These are phyloP conservation scores for Enteromius argenteus DNA, from an alignment of 2,797 vertebrate genomes.

Conservation along the genomic window DNA sequence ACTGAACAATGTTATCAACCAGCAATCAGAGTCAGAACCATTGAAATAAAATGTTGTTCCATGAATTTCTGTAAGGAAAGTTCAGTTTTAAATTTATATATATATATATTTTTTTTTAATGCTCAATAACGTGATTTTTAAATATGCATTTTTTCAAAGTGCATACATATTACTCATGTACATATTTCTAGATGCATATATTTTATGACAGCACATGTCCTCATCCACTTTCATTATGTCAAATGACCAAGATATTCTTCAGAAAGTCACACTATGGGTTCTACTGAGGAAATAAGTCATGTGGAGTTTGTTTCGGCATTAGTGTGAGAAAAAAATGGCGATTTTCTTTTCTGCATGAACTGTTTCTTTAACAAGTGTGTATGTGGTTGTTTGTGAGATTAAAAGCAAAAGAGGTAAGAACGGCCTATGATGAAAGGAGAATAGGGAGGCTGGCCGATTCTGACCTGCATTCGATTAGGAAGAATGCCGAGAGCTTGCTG, in stretches of 20 bases:
- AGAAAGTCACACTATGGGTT: background rate
- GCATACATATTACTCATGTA: background rate
- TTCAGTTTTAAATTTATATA: background rate
- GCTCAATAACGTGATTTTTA: background rate
- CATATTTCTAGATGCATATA: background rate
- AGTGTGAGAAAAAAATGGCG: background rate
- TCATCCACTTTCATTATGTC: background rate
- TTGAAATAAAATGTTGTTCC: background rate
- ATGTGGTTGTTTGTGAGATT: slow-evolving; percentile 45
- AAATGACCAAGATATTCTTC: background rate
- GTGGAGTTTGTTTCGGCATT: background rate
- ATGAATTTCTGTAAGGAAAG: background rate
- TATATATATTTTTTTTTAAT: no score
- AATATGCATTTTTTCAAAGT: background rate
- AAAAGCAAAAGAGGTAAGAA: slow-evolving; percentile 42
- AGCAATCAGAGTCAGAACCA: background rate
- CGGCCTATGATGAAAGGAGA: slow-evolving; percentile 48
- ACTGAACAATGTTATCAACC: background rate
- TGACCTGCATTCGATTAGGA: slow-evolving; percentile 58
- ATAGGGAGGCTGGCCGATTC: slow-evolving; percentile 28
- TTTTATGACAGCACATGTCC: background rate
- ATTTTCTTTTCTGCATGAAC: background rate
- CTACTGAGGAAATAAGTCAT: background rate
- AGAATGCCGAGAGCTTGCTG: slow-evolving; percentile 38
- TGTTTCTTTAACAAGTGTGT: slow-evolving; percentile 15